These are phyloP conservation scores for Amblyjoppa proteus DNA, from an alignment of 2,888 invertebrate genomes.

Conservation along the genomic window DNA sequence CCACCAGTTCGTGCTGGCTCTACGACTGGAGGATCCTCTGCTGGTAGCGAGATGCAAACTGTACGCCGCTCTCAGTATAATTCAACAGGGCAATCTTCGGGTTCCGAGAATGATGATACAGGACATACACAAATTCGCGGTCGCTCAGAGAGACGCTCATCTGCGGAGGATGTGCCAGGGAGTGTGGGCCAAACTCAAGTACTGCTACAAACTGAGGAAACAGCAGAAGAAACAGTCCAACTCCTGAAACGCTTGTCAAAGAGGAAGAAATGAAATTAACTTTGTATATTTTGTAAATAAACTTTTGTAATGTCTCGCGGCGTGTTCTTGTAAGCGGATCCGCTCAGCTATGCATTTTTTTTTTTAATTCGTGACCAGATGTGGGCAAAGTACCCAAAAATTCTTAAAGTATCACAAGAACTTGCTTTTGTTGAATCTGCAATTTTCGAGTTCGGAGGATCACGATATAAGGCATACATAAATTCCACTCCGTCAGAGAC, in stretches of 20 bases:
- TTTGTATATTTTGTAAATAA: slow-evolving; percentile 72
- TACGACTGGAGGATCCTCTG: slow-evolving; percentile 93
- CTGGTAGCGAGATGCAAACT: slow-evolving; percentile 93
- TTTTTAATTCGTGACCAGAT: too few species aligned
- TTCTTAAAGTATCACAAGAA: too few species aligned
- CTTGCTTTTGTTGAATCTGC: too few species aligned
- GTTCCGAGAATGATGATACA: slow-evolving; percentile 88
- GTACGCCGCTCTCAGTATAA: slow-evolving; percentile 94
- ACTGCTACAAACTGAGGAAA: slow-evolving; percentile 84
- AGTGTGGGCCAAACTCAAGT: slow-evolving; percentile 93
- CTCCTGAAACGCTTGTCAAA: slow-evolving; percentile 43
- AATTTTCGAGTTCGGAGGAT: slow-evolving; percentile 88
- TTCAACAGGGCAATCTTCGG: slow-evolving; percentile 92
- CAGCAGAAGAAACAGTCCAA: slow-evolving; percentile 66
- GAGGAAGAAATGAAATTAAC: slow-evolving; percentile 15
- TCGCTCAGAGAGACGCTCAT: slow-evolving; percentile 87
- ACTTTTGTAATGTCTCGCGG: neutral
- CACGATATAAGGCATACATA: slow-evolving; percentile 87
- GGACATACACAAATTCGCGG: slow-evolving; percentile 86
- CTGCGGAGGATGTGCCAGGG: slow-evolving; percentile 88
- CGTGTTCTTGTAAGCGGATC: too few species aligned
- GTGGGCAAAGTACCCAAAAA: too few species aligned
- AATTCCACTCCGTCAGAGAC: slow-evolving; percentile 86
- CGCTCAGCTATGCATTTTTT: too few species aligned
- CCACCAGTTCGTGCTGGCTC: slow-evolving; percentile 93